These are phyloP conservation scores for Bibio marci DNA, from an alignment of 2,888 invertebrate genomes.

Conservation along the genomic window DNA sequence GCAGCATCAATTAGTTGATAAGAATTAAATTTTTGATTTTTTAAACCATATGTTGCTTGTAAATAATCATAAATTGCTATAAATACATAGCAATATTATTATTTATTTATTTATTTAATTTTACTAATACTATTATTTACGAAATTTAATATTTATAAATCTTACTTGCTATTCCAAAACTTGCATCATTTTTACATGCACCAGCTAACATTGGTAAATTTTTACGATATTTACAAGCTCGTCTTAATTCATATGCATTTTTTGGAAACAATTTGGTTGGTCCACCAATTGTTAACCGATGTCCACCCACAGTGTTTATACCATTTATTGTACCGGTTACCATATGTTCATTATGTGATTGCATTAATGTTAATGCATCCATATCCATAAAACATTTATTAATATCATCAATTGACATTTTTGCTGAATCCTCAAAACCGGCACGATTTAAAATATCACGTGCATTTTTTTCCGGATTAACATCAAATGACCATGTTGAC, in stretches of 20 bases:
- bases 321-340: conserved; percentile 15
- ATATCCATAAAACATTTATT: conserved; percentile 24
- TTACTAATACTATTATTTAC: too few species aligned
- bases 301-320: conserved; percentile 19
- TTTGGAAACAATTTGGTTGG: conserved; percentile 18
- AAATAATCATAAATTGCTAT: too few species aligned
- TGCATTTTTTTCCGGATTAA: conserved; percentile 22
- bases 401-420: conserved; percentile 18
- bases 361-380: conserved; percentile 23
- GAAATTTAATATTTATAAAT: too few species aligned
- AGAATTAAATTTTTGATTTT: too few species aligned
- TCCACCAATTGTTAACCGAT: conserved; percentile 20
- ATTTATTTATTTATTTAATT: too few species aligned
- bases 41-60: too few species aligned
- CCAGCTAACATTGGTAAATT: conserved; percentile 31
- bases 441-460: conserved; percentile 24
- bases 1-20: too few species aligned
- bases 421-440: conserved; percentile 18
- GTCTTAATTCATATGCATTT: conserved; percentile 21
- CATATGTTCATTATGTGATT: conserved; percentile 24
- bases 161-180: conserved; percentile 17
- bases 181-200: conserved; percentile 31
- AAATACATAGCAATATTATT: too few species aligned
- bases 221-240: conserved; percentile 18
- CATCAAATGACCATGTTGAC: conserved; percentile 31